Base-by-base conservation (phyloP, 2,113 vertebrate genomes). In the Phalacrocorax pelagicus region DNA sequence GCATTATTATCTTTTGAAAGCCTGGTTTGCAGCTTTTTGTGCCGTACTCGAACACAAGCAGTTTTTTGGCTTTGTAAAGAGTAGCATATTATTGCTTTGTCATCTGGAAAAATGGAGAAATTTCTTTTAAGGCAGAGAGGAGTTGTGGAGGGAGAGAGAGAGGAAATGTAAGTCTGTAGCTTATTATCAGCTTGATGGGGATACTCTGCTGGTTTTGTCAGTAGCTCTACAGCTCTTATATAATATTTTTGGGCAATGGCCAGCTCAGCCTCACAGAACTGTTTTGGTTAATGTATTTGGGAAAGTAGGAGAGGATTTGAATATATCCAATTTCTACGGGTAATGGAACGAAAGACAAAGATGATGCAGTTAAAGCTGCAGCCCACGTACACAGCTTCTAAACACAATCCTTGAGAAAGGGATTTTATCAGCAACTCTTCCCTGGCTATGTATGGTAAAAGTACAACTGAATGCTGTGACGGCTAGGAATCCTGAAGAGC, bases 1-100 rank as follows among this genome's bases (percentile, higher is more conserved):
- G 87, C 54, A 85, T 95, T 94, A 95, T 95, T 95, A 94, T 85
- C 55, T 86, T 95, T 66, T 91, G 84, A 97, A 96, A 93, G 91
- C 46, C 81, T 74, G 55, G 51, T 65, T 95, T 96, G 62, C 71
- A 90, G 95, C 78, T 86, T 93, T 96, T 77, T 94, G 84, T 95
- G 78, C 70, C 91, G 12, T 2, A 90, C 62, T 55, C 3, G 8
- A 81, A 78, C 38, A 88, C 0, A 3, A 79, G 62, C 38, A 87
- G 44, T 16, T 42, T 81, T 87, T 80, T 57, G 30, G 46, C 59
- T 95, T 94, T 93, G 61, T 83, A 77, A 89, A 83, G 75, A 69
- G 63, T 5, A 54, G 46, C 17, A 26, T 27, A 58, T 80, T 89
- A 94, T 83, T 90, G 55, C 15, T 90, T 66, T 5, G 4, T 88